Percentiles rank a stretch among this genome's conserved stretches.
Evolutionary conservation across 2,797 vertebrate species (phyloP).

Genomic region (Kryptopterus vitreolus): DNA sequence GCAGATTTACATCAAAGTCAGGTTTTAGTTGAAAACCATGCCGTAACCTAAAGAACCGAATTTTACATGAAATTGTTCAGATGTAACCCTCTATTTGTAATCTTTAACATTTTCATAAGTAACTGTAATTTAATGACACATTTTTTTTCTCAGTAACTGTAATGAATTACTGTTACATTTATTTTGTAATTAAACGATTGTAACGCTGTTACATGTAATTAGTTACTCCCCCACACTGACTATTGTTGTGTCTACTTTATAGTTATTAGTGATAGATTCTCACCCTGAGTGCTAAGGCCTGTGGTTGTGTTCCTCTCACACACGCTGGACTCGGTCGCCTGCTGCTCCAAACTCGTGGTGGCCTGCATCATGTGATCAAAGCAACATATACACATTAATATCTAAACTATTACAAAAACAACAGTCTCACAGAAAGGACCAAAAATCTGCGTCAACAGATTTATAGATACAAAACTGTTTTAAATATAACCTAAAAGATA

Average conservation of each 20-base stretch:
- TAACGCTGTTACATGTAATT: too few species aligned
- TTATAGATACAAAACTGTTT: background rate
- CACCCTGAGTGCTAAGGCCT: slow-evolving; percentile 88
- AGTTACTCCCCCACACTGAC: too few species aligned
- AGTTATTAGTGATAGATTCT: slow-evolving; percentile 18
- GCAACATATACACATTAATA: background rate
- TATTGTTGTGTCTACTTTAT: background rate
- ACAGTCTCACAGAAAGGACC: background rate
- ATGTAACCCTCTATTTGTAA: too few species aligned
- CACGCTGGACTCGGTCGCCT: slow-evolving; percentile 76
- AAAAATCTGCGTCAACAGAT: background rate
- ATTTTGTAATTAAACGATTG: too few species aligned
- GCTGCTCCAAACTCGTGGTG: slow-evolving; percentile 75
- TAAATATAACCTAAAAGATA: background rate
- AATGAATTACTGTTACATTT: too few species aligned
- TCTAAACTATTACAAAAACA: background rate
- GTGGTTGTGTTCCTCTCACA: slow-evolving; percentile 77
- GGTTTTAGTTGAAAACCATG: too few species aligned
- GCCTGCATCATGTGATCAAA: slow-evolving; percentile 58
- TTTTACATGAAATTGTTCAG: too few species aligned
- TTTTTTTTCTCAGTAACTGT: too few species aligned
- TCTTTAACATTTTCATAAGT: too few species aligned
- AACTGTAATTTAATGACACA: too few species aligned
- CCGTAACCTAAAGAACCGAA: too few species aligned
- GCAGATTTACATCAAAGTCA: too few species aligned